These are phyloP conservation scores for Nycteola revayana DNA, from an alignment of 2,888 invertebrate genomes.

Conservation along the genomic window DNA sequence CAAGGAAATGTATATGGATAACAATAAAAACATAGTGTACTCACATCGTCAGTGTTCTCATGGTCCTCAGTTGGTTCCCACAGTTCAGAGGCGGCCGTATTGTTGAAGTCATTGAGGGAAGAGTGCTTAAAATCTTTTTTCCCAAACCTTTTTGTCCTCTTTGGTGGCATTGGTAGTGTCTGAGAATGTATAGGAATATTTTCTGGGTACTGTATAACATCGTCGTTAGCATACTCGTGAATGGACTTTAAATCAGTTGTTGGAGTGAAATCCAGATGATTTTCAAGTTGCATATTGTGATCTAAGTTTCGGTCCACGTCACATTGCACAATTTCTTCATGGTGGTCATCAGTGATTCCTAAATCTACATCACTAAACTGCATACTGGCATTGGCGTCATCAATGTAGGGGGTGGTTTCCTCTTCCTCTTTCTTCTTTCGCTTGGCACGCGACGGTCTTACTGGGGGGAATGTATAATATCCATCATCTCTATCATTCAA, in stretches of 20 bases:
- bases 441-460: conserved; percentile 80
- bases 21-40: conserved; percentile 32
- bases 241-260: conserved; percentile 63
- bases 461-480: conserved; percentile 79
- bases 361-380: conserved; percentile 75
- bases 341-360: conserved; percentile 75
- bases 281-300: conserved; percentile 42
- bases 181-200: conserved; percentile 67
- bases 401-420: conserved; percentile 66
- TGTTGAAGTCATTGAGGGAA: conserved; percentile 63
- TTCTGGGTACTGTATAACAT: conserved; percentile 79
- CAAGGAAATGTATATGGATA: no score
- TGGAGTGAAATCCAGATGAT: conserved; percentile 61
- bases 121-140: conserved; percentile 58
- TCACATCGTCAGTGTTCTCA: conserved; percentile 63
- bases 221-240: conserved; percentile 74
- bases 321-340: conserved; percentile 43
- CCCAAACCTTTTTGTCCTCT: conserved; percentile 58
- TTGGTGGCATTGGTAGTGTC: conserved; percentile 74
- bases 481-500: conserved; percentile 75
- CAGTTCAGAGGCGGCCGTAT: conserved; percentile 40
- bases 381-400: conserved; percentile 65
- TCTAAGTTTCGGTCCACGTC: conserved; percentile 34
- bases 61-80: conserved; percentile 55
- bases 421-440: conserved; percentile 68